These are phyloP conservation scores for Xanthorhoe designata DNA, from an alignment of 2,888 invertebrate species.

Conservation along the genomic window DNA sequence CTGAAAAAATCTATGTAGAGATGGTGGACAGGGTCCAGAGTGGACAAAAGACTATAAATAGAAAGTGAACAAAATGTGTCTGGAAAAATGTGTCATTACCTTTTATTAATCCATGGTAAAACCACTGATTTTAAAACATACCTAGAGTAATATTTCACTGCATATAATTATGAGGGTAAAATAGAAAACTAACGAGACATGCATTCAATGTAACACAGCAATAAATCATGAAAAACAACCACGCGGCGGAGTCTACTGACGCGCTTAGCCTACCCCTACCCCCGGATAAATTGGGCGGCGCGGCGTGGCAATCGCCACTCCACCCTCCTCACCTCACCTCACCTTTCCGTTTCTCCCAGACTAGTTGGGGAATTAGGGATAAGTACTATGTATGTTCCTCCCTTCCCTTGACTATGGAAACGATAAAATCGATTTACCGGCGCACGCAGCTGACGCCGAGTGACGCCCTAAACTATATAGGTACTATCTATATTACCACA, in stretches of 20 bases:
- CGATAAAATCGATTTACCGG: not conserved
- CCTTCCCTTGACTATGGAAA: not conserved
- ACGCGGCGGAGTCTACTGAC: not conserved
- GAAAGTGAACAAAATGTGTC: not conserved
- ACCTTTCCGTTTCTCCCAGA: too few relatives aligned
- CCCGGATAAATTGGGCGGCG: too few relatives aligned
- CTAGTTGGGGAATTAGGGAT: too few relatives aligned
- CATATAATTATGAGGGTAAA: not conserved
- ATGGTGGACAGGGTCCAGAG: not conserved
- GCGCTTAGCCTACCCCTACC: not conserved
- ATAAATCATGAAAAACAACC: not conserved
- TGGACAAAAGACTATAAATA: too few relatives aligned
- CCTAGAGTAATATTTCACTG: not conserved
- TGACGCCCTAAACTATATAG: not conserved
- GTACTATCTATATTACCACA: too few relatives aligned
- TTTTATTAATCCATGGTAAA: not conserved
- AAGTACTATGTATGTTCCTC: too few relatives aligned
- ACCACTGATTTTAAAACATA: not conserved
- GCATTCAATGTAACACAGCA: not conserved
- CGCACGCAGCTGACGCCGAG: not conserved
- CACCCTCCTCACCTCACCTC: not conserved
- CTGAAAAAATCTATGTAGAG: too few relatives aligned
- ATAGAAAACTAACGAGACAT: not conserved
- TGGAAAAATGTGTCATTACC: not conserved
- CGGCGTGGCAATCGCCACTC: not conserved